Evolutionary conservation across 2,113 vertebrate genomes (phyloP), one percentile per base, ranked within the genome.

Genomic region (Eublepharis macularius): DNA sequence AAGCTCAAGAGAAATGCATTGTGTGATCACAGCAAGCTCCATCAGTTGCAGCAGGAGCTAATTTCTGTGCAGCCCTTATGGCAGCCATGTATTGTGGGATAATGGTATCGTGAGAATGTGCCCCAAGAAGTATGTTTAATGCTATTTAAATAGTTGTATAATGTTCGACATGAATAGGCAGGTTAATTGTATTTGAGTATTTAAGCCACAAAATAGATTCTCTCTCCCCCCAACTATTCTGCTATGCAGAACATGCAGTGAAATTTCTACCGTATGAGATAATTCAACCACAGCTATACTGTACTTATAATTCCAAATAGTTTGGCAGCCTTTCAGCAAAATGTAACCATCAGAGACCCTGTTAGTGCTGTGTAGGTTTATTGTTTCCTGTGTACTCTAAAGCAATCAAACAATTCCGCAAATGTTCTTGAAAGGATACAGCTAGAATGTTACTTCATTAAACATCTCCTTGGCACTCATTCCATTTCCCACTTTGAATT

Each of bases 351-450:
- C 87, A 91, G 49, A 78, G 80, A 85, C 91, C 87, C 0, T 0
- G 0, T 36, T 85, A 76, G 87, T 66, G 65, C 54, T 39, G 9
- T 6, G 0, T 54, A 83, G 75, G 65, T 81, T 69, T 90, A 85
- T 86, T 88, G 78, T 92, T 91, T 88, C 88, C 90, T 82, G 69
- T 14, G 45, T 1, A 39, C 70, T 92, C 85, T 86, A 84, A 93
- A 90, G 91, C 80, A 93, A 91, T 94, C 88, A 92, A 93, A 94
- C 4, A 88, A 86, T 82, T 89, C 94, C 90, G 80, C 89, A 95
- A 93, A 93, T 81, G 88, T 93, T 95, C 91, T 92, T 94, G 88
- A 93, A 92, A 95, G 84, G 95, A 80, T 82, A 87, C 51, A 81
- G 89, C 88, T 83, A 91, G 85, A 94, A 93, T 63, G 21, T 77